A percentile compares a stretch with the other conserved stretches of the same genome.
Evolutionary conservation across 1,140 invertebrate species (phyloP).

Genomic region (Drosophila parvula): DNA sequence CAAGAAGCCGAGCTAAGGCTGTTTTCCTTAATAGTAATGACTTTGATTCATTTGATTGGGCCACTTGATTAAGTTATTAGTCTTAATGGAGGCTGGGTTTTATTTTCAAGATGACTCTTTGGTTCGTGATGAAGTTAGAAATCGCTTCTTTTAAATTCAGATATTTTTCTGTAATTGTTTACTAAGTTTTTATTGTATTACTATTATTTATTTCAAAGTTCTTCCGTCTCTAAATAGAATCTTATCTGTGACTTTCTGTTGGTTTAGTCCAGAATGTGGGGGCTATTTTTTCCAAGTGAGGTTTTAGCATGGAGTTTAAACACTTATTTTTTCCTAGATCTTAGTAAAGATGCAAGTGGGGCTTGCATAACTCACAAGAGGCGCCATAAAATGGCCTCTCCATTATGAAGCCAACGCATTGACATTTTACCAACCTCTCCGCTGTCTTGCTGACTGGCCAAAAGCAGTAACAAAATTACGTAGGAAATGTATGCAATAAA

Average conservation of each 20-base stretch:
- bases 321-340: background rate
- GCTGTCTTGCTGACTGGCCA: slow-evolving; percentile 20
- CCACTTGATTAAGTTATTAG: slow-evolving; percentile 41
- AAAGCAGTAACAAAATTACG: slow-evolving; percentile 34
- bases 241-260: too few species aligned
- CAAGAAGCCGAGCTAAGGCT: slow-evolving; percentile 23
- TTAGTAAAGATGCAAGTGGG: slow-evolving; percentile 6
- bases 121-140: background rate
- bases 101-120: background rate
- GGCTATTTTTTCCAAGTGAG: slow-evolving; percentile 5
- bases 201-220: background rate
- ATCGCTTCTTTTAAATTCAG: background rate
- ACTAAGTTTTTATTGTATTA: background rate
- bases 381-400: slow-evolving; percentile 34
- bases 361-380: slow-evolving; percentile 38
- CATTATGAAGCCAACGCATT: slow-evolving; percentile 46
- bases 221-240: background rate
- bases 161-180: background rate
- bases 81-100: background rate
- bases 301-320: slow-evolving; percentile 2
- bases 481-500: slow-evolving; percentile 35
- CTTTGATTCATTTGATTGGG: slow-evolving; percentile 27
- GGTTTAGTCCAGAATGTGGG: too few species aligned
- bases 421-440: slow-evolving; percentile 42
- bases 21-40: slow-evolving; percentile 25